Evolutionary conservation across 2,888 invertebrate species (phyloP).

Genomic region (Julus scandinavius): DNA sequence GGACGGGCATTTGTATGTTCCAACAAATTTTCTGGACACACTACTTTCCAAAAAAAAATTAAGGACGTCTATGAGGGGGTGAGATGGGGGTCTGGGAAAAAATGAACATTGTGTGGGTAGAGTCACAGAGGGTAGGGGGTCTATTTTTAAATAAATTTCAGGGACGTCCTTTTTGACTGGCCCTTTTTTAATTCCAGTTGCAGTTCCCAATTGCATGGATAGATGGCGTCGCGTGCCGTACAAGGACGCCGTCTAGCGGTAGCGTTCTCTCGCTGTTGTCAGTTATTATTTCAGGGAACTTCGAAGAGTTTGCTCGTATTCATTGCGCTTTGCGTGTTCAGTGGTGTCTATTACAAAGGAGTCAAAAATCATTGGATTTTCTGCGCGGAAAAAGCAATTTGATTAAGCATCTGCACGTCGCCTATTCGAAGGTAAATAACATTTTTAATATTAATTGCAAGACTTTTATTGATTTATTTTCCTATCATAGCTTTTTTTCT

Average conservation of each 20-base stretch:
- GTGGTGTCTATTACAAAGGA: constrained; percentile 40
- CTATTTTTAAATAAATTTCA: no score
- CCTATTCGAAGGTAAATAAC: constrained; percentile 10
- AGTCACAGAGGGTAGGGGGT: no score
- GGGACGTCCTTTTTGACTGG: no score
- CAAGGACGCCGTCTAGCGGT: neutral
- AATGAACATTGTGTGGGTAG: no score
- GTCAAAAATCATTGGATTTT: constrained; percentile 40
- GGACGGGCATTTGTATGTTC: no score
- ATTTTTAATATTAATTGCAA: neutral
- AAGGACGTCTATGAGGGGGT: no score
- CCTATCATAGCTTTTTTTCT: neutral
- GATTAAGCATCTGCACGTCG: constrained; percentile 39
- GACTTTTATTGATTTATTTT: neutral
- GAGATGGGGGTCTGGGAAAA: no score
- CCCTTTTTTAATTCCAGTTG: no score
- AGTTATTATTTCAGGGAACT: constrained; percentile 46
- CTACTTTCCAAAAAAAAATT: no score
- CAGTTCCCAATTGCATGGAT: neutral
- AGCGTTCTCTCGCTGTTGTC: constrained; percentile 35
- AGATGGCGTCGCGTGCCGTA: neutral
- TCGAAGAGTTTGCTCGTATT: constrained; percentile 22
- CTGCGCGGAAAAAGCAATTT: constrained; percentile 44
- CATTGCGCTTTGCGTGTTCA: neutral
- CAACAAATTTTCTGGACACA: no score